phyloP scores from a whole-genome alignment of 1,140 invertebrate genomes.

The Euwallacea similis region DNA sequence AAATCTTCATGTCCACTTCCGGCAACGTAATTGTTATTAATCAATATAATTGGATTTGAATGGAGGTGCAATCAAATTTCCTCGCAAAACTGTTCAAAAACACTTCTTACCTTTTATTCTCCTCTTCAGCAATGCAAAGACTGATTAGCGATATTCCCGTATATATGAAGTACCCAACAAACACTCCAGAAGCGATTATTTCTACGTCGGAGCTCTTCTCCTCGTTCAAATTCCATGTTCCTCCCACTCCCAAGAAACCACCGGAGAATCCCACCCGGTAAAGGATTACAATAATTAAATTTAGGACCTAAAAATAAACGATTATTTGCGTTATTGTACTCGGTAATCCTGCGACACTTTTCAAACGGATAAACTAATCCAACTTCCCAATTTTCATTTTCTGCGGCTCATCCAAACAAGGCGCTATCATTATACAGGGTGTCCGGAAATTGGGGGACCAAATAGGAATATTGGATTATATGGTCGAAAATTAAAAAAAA shows the following conservation, averaged over 20 bases:
- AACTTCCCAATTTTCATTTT: not conserved
- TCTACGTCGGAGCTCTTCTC: slow-evolving; percentile 82
- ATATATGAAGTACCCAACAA: slow-evolving; percentile 83
- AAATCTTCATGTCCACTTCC: too few relatives aligned
- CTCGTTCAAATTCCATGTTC: slow-evolving; percentile 86
- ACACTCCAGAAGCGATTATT: slow-evolving; percentile 81
- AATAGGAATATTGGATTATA: too few relatives aligned
- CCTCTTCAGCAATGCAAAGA: slow-evolving; percentile 71
- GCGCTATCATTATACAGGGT: too few relatives aligned
- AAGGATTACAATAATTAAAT: slow-evolving; percentile 76
- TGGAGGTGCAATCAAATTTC: not conserved
- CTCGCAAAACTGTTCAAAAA: not conserved
- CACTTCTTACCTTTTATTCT: slow-evolving; percentile 67
- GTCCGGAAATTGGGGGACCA: too few relatives aligned
- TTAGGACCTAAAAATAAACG: slow-evolving; percentile 66
- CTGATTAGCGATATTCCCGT: slow-evolving; percentile 70
- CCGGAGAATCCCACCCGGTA: slow-evolving; percentile 81
- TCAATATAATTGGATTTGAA: too few relatives aligned
- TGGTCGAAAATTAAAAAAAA: too few relatives aligned
- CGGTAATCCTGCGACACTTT: too few relatives aligned
- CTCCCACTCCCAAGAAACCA: slow-evolving; percentile 79
- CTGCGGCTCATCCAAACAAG: too few relatives aligned
- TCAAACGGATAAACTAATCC: too few relatives aligned
- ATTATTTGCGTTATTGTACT: not conserved
- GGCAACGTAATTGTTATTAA: too few relatives aligned